Evolutionary conservation across 2,113 vertebrate species (phyloP), one percentile per base, ranked within the genome.

Genomic region (Amblyopsis rosae): DNA sequence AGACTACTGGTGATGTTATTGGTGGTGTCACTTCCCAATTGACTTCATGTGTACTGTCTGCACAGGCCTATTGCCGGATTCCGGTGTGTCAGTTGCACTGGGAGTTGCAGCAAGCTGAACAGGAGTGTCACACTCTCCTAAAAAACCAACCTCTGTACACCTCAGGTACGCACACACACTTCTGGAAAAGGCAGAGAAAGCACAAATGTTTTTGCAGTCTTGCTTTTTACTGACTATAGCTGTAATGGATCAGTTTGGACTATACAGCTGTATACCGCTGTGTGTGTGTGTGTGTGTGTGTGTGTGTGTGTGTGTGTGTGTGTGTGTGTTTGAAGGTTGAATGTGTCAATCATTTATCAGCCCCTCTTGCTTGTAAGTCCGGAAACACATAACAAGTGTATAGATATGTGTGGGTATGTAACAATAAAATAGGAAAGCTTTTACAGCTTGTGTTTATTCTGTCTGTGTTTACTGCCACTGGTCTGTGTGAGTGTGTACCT

Each of bases 81-180:
- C 75, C 91, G 16, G 73, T 46, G 61, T 93, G 92, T 72, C 87
- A 87, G 72, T 88, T 93, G 56, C 7, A 77, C 12, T 92, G 87
- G 87, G 92, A 93, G 75, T 76, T 92, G 68, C 70, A 90, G 82
- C 72, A 67, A 59, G 85, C 87, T 11, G 57, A 71, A 66, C 72
- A 17, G n/a, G 84, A 91, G 53, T 93, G 92, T 70, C 16, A 57
- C 17, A 72, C 55, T 1, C 63, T 59, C 3, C 84, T 93, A 59
- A 54, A 82, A 57, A 50, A 33, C 0, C 56, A 54, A 6, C n/a
- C 5, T 0, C 32, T 54, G 2, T 1, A 32, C 0, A 12, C 4
- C 12, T 17, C 72, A 85, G 89, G 90, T 90, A 70, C 48, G 41
- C 53, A 62, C 76, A 55, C 49, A 12, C 15, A 62, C 48, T 41